These are phyloP conservation scores for Prorops nasuta DNA, from an alignment of 1,140 invertebrate species.

Conservation along the genomic window DNA sequence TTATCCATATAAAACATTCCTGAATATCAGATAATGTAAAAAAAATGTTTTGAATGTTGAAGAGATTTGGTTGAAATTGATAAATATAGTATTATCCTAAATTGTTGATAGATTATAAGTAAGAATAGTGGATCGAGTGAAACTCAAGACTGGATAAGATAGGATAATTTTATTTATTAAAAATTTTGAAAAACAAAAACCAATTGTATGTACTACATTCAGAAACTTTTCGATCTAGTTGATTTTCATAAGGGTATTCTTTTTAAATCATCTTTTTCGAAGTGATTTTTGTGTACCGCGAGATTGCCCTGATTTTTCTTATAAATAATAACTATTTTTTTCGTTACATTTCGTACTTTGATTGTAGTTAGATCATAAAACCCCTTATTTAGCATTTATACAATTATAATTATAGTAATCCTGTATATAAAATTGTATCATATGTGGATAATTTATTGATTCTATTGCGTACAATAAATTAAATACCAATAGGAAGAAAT, in stretches of 20 bases:
- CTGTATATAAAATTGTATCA: slow-evolving; percentile 53
- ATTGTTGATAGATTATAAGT: not conserved
- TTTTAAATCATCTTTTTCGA: slow-evolving; percentile 34
- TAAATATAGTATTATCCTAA: too few species aligned
- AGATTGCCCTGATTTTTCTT: slow-evolving; percentile 37
- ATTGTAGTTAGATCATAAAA: slow-evolving; percentile 16
- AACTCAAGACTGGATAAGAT: slow-evolving; percentile 15
- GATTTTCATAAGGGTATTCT: too few species aligned
- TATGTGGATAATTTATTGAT: slow-evolving; percentile 47
- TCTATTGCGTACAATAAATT: slow-evolving; percentile 44
- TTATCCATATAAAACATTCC: too few species aligned
- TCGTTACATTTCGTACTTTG: slow-evolving; percentile 21
- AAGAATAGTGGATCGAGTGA: slow-evolving; percentile 2
- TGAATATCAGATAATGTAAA: too few species aligned
- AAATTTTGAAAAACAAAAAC: slow-evolving; percentile 7
- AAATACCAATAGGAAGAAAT: slow-evolving; percentile 49
- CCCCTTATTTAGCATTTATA: slow-evolving; percentile 18
- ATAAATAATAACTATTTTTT: too few species aligned
- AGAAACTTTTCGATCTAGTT: too few species aligned
- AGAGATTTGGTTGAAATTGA: too few species aligned
- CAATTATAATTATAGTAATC: slow-evolving; percentile 25
- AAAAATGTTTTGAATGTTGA: too few species aligned
- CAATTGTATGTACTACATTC: not conserved
- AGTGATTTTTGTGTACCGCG: slow-evolving; percentile 39
- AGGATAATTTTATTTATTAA: slow-evolving; percentile 5